A percentile compares a stretch with the other conserved stretches of the same genome.
These are phyloP conservation scores for Porites divaricata DNA, from an alignment of 92 coral and sea anemone species.

Conservation along the genomic window DNA sequence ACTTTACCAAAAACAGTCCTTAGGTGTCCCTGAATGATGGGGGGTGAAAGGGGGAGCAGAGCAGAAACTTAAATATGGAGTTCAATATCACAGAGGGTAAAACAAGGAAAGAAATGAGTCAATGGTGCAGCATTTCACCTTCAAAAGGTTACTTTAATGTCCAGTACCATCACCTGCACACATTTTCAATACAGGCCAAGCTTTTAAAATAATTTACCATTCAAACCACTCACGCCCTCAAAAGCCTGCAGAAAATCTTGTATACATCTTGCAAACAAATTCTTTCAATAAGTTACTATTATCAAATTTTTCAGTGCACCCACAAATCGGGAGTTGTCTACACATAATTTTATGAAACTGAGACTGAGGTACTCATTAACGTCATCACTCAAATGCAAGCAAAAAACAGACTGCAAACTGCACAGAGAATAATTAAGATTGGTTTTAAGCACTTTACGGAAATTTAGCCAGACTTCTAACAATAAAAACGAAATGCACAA, in stretches of 20 bases:
- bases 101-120: background rate
- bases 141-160: conserved; percentile 32
- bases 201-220: conserved; percentile 28
- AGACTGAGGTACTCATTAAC: background rate
- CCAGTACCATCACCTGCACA: background rate
- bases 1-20: no score
- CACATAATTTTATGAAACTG: background rate
- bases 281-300: conserved; percentile 16
- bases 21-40: no score
- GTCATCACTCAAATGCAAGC: background rate
- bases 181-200: conserved; percentile 21
- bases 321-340: background rate
- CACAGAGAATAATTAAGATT: background rate
- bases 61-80: no score
- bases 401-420: background rate
- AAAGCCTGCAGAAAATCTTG: background rate
- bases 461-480: background rate
- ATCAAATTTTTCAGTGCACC: background rate
- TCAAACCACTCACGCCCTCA: conserved; percentile 5
- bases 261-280: conserved; percentile 10
- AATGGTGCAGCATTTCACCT: conserved; percentile 3
- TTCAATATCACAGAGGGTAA: background rate
- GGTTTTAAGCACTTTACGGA: no score
- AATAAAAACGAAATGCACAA: background rate
- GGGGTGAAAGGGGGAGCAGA: no score